Evolutionary conservation across 2,888 invertebrate genomes (phyloP).

Genomic region (Bhutanitis thaidina): DNA sequence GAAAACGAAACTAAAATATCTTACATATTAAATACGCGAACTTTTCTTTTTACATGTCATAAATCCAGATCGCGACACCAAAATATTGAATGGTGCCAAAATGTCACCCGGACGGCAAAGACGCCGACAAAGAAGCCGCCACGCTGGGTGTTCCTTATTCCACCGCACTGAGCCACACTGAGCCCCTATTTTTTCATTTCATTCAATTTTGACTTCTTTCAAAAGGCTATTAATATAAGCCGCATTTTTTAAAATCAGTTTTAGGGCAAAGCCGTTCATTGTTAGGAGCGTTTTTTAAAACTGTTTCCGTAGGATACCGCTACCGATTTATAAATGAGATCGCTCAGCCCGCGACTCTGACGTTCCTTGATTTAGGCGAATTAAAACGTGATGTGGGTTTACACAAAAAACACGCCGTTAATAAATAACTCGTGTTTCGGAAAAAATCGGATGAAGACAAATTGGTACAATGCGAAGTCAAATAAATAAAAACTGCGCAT

Average conservation of each 20-base stretch:
- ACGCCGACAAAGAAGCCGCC: conserved; percentile 73
- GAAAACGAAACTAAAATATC: conserved; percentile 13
- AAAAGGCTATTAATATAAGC: conserved; percentile 79
- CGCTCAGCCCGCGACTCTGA: conserved; percentile 46
- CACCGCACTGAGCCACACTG: conserved; percentile 44
- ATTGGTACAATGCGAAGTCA: conserved; percentile 58
- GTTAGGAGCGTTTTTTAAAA: conserved; percentile 68
- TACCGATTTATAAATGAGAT: conserved; percentile 76
- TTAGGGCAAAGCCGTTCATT: conserved; percentile 70
- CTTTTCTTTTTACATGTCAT: conserved; percentile 64
- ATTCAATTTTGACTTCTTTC: conserved; percentile 80
- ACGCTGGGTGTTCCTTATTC: conserved; percentile 73
- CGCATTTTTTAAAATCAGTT: conserved; percentile 75
- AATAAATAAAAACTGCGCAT: conserved; percentile 40
- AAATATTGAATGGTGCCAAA: conserved; percentile 80
- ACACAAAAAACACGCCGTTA: conserved; percentile 63
- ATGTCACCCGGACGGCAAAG: conserved; percentile 75
- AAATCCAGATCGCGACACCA: conserved; percentile 75
- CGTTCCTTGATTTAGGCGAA: conserved; percentile 69
- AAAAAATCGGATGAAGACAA: conserved; percentile 70
- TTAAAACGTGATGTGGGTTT: conserved; percentile 74
- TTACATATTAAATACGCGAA: conserved; percentile 40
- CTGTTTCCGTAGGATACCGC: conserved; percentile 78
- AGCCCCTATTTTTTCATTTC: conserved; percentile 77
- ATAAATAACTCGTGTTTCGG: conserved; percentile 68